phyloP scores from a whole-genome alignment of 2,113 vertebrate genomes.

The Corvus cornix region DNA sequence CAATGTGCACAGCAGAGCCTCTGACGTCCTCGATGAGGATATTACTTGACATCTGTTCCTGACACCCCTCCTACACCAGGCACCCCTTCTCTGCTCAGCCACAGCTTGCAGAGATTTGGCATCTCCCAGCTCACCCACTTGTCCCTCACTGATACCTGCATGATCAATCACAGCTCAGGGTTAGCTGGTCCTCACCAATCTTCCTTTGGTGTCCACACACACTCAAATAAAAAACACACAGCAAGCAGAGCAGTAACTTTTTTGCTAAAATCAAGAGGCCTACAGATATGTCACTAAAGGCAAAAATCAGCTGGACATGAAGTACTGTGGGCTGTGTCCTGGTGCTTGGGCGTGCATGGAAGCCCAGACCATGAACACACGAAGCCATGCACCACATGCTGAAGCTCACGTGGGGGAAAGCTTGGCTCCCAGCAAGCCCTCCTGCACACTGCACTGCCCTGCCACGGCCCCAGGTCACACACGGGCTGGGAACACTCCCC shows the following conservation, averaged over 20 bases:
- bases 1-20: not conserved
- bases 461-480: not conserved
- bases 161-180: not conserved
- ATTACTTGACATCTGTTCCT: not conserved
- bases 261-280: not conserved
- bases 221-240: not conserved
- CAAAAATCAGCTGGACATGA: not conserved
- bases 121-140: not conserved
- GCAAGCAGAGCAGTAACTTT: not conserved
- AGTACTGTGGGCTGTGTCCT: not conserved
- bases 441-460: not conserved
- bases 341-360: not conserved
- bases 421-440: not conserved
- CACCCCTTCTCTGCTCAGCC: not conserved
- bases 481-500: not conserved
- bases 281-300: not conserved
- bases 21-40: not conserved
- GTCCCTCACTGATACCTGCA: not conserved
- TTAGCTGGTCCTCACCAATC: not conserved
- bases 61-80: fast-evolving
- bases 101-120: not conserved
- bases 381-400: not conserved
- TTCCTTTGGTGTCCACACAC: not conserved
- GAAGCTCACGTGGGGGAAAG: not conserved
- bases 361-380: fast-evolving